Percentiles rank a stretch among this genome's conserved stretches.
phyloP scores from a whole-genome alignment of 2,797 vertebrate genomes.

The Muscicapa striata region DNA sequence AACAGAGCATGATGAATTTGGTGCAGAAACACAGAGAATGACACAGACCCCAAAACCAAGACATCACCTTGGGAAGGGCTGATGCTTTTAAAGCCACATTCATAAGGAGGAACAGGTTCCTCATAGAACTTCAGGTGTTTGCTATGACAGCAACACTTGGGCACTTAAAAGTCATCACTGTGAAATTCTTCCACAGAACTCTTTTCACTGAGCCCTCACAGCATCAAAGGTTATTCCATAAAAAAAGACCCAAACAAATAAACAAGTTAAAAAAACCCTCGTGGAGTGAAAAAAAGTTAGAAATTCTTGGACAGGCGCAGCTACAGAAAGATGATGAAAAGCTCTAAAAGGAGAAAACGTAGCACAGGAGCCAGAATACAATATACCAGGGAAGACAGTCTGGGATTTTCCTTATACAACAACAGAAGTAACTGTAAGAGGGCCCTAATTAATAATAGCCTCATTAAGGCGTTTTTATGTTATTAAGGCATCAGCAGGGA shows the following conservation, averaged over 20 bases:
- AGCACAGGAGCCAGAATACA: neutral
- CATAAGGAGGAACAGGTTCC: neutral
- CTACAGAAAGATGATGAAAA: neutral
- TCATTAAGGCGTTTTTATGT: too few relatives aligned
- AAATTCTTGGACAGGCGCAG: neutral
- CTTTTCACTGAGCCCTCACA: neutral
- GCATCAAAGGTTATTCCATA: neutral
- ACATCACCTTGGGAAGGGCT: neutral
- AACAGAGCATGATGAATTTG: neutral
- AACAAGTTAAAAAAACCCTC: too few relatives aligned
- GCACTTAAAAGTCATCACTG: neutral
- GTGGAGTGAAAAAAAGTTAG: neutral
- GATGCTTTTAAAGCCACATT: neutral
- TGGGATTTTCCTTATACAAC: neutral
- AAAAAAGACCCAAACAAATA: neutral
- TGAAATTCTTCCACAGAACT: neutral
- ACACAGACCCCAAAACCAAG: neutral
- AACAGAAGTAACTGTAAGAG: neutral
- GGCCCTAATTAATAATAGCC: accelerated
- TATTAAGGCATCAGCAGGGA: accelerated
- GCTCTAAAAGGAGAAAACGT: accelerated
- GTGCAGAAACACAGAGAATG: neutral
- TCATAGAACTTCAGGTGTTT: neutral
- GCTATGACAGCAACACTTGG: accelerated
- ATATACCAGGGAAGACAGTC: accelerated